Evolutionary conservation across 2,888 invertebrate genomes (phyloP).

Genomic region (Phyllotreta striolata): DNA sequence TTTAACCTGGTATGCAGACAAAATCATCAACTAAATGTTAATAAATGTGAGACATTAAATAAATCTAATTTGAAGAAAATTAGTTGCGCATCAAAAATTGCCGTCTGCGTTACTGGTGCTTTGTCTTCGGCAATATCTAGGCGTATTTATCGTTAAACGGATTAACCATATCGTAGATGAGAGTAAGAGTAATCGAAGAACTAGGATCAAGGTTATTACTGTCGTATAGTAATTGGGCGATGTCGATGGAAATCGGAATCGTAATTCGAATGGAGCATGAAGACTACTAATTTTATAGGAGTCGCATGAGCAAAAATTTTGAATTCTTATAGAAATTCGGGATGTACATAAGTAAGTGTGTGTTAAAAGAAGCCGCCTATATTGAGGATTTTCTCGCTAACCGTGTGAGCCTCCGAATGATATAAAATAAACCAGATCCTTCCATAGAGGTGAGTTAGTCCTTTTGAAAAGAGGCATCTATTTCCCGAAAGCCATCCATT

Average conservation of each 20-base stretch:
- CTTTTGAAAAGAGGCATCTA: slow-evolving; percentile 41
- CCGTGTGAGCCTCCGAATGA: slow-evolving; percentile 26
- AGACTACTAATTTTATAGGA: too few relatives aligned
- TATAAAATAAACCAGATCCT: slow-evolving; percentile 36
- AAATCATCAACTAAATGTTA: slow-evolving; percentile 19
- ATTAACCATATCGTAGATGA: slow-evolving; percentile 4
- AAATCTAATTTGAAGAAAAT: slow-evolving; percentile 21
- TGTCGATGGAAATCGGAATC: too few relatives aligned
- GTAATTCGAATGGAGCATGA: too few relatives aligned
- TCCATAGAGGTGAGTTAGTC: slow-evolving; percentile 40
- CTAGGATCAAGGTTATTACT: slow-evolving; percentile 16
- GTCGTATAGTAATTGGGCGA: not conserved
- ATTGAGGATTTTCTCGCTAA: slow-evolving; percentile 22
- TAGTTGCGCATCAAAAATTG: slow-evolving; percentile 7
- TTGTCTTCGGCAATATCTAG: slow-evolving; percentile 15
- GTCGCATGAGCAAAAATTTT: too few relatives aligned
- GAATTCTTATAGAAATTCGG: too few relatives aligned
- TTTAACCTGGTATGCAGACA: slow-evolving; percentile 19
- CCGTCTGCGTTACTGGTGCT: not conserved
- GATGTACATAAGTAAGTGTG: too few relatives aligned
- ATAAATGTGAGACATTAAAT: slow-evolving; percentile 17
- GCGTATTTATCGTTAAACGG: slow-evolving; percentile 11
- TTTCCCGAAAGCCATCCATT: slow-evolving; percentile 54
- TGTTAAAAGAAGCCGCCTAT: too few relatives aligned
- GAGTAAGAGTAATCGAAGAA: slow-evolving; percentile 10